Conservation (phyloP, 2,797 vertebrate genomes). For the Ptychadena robeensis region DNA sequence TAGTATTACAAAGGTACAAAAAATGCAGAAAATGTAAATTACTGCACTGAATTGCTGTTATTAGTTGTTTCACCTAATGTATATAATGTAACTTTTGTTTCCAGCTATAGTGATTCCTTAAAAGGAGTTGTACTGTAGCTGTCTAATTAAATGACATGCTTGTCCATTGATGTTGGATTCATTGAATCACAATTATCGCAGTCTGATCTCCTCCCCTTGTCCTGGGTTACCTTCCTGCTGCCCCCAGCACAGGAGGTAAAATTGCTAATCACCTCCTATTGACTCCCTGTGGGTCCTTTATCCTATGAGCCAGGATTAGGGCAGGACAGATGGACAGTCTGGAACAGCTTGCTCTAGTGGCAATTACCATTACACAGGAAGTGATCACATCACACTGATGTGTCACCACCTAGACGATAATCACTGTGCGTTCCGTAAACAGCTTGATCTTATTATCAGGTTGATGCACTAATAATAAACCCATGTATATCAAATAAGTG, state of each 20-base stretch:
- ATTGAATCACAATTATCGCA: not conserved
- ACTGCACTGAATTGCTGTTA: too few relatives aligned
- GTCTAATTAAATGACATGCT: not conserved
- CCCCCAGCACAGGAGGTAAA: slow-evolving; percentile 21
- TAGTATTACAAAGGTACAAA: not conserved
- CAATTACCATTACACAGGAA: slow-evolving; percentile 24
- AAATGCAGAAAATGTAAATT: not conserved
- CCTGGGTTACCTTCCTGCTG: slow-evolving; percentile 32
- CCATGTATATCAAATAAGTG: not conserved
- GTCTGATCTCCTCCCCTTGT: slow-evolving; percentile 3
- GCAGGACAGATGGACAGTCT: slow-evolving; percentile 37
- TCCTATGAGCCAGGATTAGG: slow-evolving; percentile 52
- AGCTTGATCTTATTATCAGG: not conserved
- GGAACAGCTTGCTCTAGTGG: slow-evolving; percentile 17
- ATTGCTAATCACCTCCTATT: slow-evolving; percentile 25
- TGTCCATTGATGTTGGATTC: not conserved
- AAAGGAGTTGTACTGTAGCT: not conserved
- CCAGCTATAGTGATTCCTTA: not conserved
- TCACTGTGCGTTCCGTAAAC: not conserved
- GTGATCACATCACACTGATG: not conserved
- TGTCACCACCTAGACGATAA: slow-evolving; percentile 22
- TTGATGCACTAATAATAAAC: slow-evolving; percentile 7
- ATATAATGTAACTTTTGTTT: not conserved
- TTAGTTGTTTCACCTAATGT: not conserved
- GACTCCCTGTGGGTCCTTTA: slow-evolving; percentile 14